Conservation (phyloP, 2,113 vertebrate species). For the Pycnonotus jocosus region DNA sequence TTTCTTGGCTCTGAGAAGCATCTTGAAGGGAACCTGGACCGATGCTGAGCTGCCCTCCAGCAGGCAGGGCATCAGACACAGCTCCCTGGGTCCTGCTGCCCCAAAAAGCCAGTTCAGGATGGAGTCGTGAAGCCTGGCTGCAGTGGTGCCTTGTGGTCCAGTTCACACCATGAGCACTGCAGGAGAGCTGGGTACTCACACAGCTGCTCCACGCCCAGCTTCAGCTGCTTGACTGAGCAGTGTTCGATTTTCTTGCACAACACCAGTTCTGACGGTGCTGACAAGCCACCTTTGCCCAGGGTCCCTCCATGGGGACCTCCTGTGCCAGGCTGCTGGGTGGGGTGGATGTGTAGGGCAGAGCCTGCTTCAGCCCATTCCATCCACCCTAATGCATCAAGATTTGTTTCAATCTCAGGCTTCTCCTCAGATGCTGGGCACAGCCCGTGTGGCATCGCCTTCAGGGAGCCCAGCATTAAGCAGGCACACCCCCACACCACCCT, state of each 20-base stretch:
- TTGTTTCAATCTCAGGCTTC: neutral
- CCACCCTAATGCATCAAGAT: neutral
- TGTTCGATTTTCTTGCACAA: neutral
- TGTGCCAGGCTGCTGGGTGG: neutral
- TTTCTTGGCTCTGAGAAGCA: neutral
- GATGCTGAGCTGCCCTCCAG: rapidly evolving
- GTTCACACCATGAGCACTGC: rapidly evolving
- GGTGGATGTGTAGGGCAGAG: neutral
- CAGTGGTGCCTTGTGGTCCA: rapidly evolving
- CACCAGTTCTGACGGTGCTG: neutral
- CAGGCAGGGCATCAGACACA: neutral
- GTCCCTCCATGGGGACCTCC: rapidly evolving
- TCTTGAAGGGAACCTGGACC: neutral
- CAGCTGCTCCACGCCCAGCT: neutral
- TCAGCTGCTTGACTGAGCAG: neutral
- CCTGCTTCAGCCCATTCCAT: neutral
- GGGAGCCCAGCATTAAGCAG: neutral
- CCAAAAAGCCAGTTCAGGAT: neutral
- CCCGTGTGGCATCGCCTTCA: rapidly evolving
- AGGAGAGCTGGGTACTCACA: rapidly evolving
- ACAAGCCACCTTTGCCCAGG: neutral
- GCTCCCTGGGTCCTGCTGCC: rapidly evolving
- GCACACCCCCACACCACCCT: neutral
- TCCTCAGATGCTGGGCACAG: no score
- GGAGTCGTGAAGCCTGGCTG: rapidly evolving